Evolutionary conservation across 1,140 invertebrate species (phyloP), one percentile per base, ranked within the genome.

Genomic region (Sogatella furcifera): DNA sequence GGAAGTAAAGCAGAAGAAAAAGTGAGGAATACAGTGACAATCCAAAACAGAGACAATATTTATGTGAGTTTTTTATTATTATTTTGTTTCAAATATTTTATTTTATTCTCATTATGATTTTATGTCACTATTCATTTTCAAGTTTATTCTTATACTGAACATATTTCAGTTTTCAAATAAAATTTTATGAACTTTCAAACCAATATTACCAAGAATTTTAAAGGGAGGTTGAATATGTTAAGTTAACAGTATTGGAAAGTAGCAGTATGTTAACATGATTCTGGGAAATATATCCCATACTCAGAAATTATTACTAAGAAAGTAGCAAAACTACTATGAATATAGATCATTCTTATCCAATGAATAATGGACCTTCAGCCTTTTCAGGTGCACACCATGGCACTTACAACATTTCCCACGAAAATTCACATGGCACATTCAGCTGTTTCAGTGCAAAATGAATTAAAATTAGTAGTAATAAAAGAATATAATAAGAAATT

Each of bases 11-110:
- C 15, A 58, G 42, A 17, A 13, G 17, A 38, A 42, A 11, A 58
- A 24, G 42, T 22, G 42, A 58, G n/a, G 22, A 58, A 38, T 38
- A 10, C 34, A 38, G 5, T 38, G 56, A 5, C 14, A 58, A 21
- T 46, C 41, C 43, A 38, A 10, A 24, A 58, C 38, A 58, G 21
- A 41, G 24, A 28, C 22, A 24, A 58, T 44, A n/a, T n/a, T n/a
- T n/a, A 58, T 46, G 24, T 42, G 56, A n/a, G 42, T 21, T n/a
- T 58, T 58, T 5, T 21, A 42, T 57, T 42, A 28, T 55, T 15
- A 31, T 55, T 22, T 55, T 55, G 53, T 55, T 22, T 15, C 9
- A 22, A 22, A 15, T 55, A 55, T 17, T 28, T 19, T 55, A 15
- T 15, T 15, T 22, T 55, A 31, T 55, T 22, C 15, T 31, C 24